Base-by-base conservation (phyloP, 1,140 invertebrate genomes). In the Ceratina japonica region DNA sequence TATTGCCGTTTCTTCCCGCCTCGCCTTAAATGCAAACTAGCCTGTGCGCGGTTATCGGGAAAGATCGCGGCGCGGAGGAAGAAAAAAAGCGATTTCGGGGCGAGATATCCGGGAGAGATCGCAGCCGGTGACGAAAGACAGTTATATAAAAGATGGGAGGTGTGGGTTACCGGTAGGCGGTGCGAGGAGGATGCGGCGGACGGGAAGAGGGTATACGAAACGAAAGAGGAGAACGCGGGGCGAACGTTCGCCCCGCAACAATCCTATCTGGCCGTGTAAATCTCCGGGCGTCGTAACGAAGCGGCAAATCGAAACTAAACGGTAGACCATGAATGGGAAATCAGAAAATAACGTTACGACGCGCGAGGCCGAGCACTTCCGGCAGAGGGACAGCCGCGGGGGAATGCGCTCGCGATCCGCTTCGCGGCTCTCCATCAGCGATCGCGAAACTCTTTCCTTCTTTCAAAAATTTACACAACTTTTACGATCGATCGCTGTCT, bases 221-320 rank as follows among this genome's bases (percentile, higher is more conserved):
- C 18, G 64, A 63, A 62, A 54, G 81, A 51, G 79, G 58, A 59
- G 56, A n/a, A 49, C 24, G 16, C 69, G 51, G 31, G 58, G 63
- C 22, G 69, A 31, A 31, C 27, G 27, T 31, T 31, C 27, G 27
- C 27, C 84, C 82, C 79, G 87, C 80, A 89, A 90, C 89, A 90
- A 90, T 90, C 88, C 86, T 90, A 90, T 90, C 89, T 87, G 83
- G 70, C 75, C 82, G 89, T 90, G 89, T 90, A 90, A 90, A 90
- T 90, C 89, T 90, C 88, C 58, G 65, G 71, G 85, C 84, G 84
- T 89, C 88, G 89, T 90, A 90, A 90, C 89, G 89, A 89, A 90
- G 84, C 89, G 89, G 89, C 89, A 89, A 90, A 90, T 89, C 89
- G 88, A 90, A 90, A 87, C 89, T 90, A 90, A 90, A 90, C 89